These are phyloP conservation scores for Meloidogyne floridensis DNA, from an alignment of 1,140 invertebrate genomes.

Conservation along the genomic window DNA sequence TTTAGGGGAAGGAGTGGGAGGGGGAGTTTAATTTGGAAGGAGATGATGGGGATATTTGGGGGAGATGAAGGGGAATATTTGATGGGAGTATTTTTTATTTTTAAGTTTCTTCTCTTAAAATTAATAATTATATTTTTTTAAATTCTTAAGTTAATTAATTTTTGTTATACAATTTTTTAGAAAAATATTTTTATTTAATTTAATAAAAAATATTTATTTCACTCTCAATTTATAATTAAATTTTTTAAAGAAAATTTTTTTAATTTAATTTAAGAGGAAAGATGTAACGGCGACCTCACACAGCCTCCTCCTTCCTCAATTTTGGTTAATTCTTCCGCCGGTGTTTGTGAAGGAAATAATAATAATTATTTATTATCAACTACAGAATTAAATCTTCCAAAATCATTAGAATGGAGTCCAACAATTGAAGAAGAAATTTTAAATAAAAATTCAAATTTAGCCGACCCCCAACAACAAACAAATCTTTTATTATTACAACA, in stretches of 20 bases:
- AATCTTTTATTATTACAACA: not conserved
- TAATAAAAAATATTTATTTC: not conserved
- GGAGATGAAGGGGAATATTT: too few species aligned
- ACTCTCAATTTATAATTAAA: too few species aligned
- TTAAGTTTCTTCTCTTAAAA: too few species aligned
- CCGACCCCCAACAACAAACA: constrained; percentile 23
- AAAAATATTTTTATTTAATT: not conserved
- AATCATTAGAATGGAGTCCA: constrained; percentile 26
- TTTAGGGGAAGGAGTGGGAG: not conserved
- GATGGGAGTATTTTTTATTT: too few species aligned
- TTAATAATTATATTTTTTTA: not conserved
- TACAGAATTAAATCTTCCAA: not conserved
- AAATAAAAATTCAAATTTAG: constrained; percentile 19
- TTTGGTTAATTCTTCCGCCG: not conserved
- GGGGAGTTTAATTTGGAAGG: too few species aligned
- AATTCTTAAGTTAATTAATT: not conserved
- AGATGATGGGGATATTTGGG: too few species aligned
- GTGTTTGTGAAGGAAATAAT: not conserved
- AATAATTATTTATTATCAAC: not conserved
- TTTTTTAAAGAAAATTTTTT: too few species aligned
- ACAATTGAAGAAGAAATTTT: constrained; percentile 5
- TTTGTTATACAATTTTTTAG: not conserved
- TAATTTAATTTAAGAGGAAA: not conserved
- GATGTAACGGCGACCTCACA: not conserved
- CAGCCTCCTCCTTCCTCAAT: not conserved